Base-by-base conservation (phyloP, 2,888 invertebrate genomes). In the Magallana nippona region DNA sequence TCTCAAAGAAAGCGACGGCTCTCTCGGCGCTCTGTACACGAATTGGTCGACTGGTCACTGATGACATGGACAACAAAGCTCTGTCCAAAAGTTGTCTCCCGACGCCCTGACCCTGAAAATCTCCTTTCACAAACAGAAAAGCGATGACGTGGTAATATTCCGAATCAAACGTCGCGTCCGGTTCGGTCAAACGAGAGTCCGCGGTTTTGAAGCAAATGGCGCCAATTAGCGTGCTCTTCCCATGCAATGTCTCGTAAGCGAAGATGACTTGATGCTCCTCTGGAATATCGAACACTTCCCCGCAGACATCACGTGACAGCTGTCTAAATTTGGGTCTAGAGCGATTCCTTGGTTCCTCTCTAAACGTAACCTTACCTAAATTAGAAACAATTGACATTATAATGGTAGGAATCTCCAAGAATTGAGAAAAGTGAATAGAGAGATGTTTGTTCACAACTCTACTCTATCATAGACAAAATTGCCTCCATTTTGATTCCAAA, bases 211-310 rank as follows among this genome's bases (percentile, higher is more conserved):
- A 90, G 81, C 87, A 84, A 19, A 90, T 82, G 62, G 86, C 86
- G n/a, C 89, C 90, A 19, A 89, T 84, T 5, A 85, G 83, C 27
- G 84, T 80, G 10, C 71, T 60, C 17, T 81, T 88, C 10, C 78
- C 78, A 60, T 81, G 63, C 17, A 83, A 78, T n/a, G 84, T 85
- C 27, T 86, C 84, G 82, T 88, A 90, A 22, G 84, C 84, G 83
- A 91, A 89, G 8, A 90, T 32, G n/a, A 90, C 85, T 10, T 78
- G 44, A 71, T 89, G 89, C 3, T 89, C 86, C 56, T 90, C 90
- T n/a, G 90, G 91, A 8, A 90, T 86, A 80, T 91, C 90, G 86
- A 86, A 91, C 1, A 87, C 87, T 79, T 88, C 89, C 11, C 90
- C 84, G 32, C 89, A 87, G 0, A 90, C 88, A n/a, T 91, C 89